Percentiles rank a stretch among this genome's conserved stretches.
Evolutionary conservation across 2,888 invertebrate genomes (phyloP).

Genomic region (Pollenia griseotomentosa): DNA sequence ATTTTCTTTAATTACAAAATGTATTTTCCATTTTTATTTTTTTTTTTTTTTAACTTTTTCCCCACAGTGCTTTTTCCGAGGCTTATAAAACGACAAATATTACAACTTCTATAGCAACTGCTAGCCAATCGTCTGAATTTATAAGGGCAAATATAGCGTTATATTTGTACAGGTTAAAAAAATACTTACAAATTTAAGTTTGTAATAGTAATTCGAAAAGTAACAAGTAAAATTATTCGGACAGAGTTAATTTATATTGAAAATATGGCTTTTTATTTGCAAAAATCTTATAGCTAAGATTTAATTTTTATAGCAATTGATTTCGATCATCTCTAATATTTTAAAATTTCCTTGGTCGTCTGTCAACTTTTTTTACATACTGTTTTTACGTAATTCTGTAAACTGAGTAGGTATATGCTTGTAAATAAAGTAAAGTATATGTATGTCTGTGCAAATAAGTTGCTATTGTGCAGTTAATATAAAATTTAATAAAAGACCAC

Average conservation of each 20-base stretch:
- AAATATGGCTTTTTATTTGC: no score
- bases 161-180: background rate
- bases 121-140: conserved; percentile 19
- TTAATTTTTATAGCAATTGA: no score
- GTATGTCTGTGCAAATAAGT: background rate
- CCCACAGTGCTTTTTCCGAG: conserved; percentile 5
- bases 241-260: no score
- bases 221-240: background rate
- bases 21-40: no score
- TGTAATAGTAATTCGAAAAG: background rate
- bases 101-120: conserved; percentile 21
- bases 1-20: no score
- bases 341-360: background rate
- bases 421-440: background rate
- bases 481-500: conserved; percentile 69
- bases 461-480: conserved; percentile 65
- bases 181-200: background rate
- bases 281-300: no score
- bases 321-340: background rate
- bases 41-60: background rate
- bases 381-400: background rate
- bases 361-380: background rate
- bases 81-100: conserved; percentile 37
- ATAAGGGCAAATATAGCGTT: background rate
- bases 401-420: background rate